Evolutionary conservation across 2,797 vertebrate species (phyloP).

Genomic region (Acestrorhynchus altus): DNA sequence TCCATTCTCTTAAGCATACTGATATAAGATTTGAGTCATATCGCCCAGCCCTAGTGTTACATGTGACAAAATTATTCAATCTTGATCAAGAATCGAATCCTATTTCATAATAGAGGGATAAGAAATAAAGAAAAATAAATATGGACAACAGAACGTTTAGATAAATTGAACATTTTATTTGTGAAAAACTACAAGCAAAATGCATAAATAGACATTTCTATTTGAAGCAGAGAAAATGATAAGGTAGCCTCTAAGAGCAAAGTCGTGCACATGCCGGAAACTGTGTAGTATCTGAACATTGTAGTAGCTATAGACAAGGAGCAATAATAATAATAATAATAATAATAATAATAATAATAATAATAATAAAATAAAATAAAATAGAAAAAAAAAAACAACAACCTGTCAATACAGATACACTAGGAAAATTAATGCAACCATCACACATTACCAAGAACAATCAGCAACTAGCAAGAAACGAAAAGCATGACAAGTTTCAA

Average conservation of each 20-base stretch:
- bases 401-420: conserved; percentile 91
- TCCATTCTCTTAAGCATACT: too few relatives aligned
- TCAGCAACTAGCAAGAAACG: conserved; percentile 86
- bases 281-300: conserved; percentile 98
- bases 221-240: conserved; percentile 96
- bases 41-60: too few relatives aligned
- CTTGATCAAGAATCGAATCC: too few relatives aligned
- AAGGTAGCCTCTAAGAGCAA: conserved; percentile 97
- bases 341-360: conserved; percentile 79
- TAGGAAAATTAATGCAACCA: conserved; percentile 92
- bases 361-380: conserved; percentile 68
- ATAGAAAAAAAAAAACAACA: background rate
- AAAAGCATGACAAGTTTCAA: conserved; percentile 73
- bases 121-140: conserved; percentile 56
- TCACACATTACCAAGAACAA: conserved; percentile 97
- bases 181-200: conserved; percentile 99
- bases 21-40: too few relatives aligned
- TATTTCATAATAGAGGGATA: too few relatives aligned
- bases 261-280: conserved; percentile 99
- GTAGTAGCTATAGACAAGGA: conserved; percentile 95
- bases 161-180: conserved; percentile 99
- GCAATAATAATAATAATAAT: conserved; percentile 83
- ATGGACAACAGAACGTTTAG: conserved; percentile 70
- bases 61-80: too few relatives aligned
- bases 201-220: conserved; percentile 99